phyloP scores from a whole-genome alignment of 2,797 vertebrate genomes.

The Cirrhinus molitorella region DNA sequence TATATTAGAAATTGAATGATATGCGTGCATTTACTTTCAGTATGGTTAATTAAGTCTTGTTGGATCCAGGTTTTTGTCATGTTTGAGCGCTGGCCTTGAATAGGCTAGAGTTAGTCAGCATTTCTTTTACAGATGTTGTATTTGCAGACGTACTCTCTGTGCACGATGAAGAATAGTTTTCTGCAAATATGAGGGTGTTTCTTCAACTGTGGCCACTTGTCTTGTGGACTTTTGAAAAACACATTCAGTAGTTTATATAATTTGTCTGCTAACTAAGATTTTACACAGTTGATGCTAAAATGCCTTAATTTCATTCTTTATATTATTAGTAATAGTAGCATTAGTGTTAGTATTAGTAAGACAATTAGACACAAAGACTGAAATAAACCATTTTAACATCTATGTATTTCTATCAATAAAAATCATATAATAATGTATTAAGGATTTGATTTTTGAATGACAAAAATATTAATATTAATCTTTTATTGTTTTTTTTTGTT shows the following conservation, averaged over 20 bases:
- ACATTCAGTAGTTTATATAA: not conserved
- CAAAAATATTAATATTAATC: no score
- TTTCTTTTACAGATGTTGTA: conserved; percentile 33
- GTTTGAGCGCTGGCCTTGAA: not conserved
- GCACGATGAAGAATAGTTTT: conserved; percentile 15
- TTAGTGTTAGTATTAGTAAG: not conserved
- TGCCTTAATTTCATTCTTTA: no score
- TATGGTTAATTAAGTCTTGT: not conserved
- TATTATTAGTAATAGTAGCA: not conserved
- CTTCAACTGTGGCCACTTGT: conserved; percentile 24
- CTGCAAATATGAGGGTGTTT: conserved; percentile 45
- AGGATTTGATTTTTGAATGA: not conserved
- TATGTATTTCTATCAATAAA: not conserved
- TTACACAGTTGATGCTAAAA: no score
- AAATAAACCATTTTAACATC: not conserved
- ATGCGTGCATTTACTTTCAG: not conserved
- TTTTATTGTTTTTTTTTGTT: no score
- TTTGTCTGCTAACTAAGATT: not conserved
- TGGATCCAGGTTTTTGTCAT: not conserved
- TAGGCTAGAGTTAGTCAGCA: not conserved
- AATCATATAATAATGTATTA: not conserved
- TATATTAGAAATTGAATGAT: not conserved
- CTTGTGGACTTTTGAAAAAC: not conserved
- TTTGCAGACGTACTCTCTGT: conserved; percentile 24
- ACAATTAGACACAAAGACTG: not conserved